These are phyloP conservation scores for Drosophila kepulauana DNA, from an alignment of 1,140 invertebrate genomes.

Conservation along the genomic window DNA sequence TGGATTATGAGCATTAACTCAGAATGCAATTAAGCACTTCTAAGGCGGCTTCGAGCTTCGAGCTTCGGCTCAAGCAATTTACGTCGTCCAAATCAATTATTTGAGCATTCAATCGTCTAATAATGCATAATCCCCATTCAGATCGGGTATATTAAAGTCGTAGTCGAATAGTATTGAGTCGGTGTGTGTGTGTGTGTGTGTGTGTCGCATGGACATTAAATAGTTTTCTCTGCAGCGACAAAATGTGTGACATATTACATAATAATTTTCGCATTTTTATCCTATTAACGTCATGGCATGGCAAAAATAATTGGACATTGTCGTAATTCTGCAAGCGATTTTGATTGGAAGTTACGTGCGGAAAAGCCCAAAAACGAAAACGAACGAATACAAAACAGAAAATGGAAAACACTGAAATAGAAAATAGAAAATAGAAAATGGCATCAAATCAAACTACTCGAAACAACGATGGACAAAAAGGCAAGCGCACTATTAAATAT, in stretches of 20 bases:
- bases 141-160: conserved; percentile 23
- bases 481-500: conserved; percentile 22
- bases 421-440: neutral
- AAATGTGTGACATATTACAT: conserved; percentile 59
- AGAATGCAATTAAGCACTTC: neutral
- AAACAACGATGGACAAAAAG: conserved; percentile 13
- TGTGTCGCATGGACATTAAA: conserved; percentile 35
- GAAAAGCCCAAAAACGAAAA: conserved; percentile 3
- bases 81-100: conserved; percentile 3
- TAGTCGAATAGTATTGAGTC: neutral
- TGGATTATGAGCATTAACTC: neutral
- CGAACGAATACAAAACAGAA: neutral
- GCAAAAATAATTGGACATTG: conserved; percentile 64
- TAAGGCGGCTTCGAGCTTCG: neutral
- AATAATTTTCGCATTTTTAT: conserved; percentile 66
- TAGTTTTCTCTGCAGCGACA: conserved; percentile 49
- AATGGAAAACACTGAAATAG: neutral
- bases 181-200: too few relatives aligned
- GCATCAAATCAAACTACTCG: conserved; percentile 10
- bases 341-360: conserved; percentile 38
- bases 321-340: conserved; percentile 43
- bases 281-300: conserved; percentile 55
- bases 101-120: neutral
- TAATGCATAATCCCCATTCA: neutral
- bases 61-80: neutral